These are phyloP conservation scores for Acanthurus lineatus DNA, from an alignment of 2,797 vertebrate species.

Conservation along the genomic window DNA sequence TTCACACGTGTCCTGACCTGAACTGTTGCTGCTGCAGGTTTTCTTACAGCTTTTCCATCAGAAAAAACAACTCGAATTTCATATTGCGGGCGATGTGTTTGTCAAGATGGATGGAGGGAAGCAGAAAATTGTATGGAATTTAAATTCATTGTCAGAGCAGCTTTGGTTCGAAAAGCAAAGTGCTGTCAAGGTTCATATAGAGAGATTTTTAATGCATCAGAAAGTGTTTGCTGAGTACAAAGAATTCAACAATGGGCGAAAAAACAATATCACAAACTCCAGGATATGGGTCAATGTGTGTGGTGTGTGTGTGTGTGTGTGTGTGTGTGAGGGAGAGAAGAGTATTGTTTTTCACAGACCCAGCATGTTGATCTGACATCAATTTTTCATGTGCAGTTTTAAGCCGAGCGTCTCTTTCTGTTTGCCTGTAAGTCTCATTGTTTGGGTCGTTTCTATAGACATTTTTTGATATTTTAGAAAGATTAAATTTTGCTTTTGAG, in stretches of 20 bases:
- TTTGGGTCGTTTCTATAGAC: not conserved
- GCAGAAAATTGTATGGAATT: not conserved
- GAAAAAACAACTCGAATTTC: not conserved
- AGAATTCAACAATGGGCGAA: not conserved
- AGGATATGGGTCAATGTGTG: conserved; percentile 52
- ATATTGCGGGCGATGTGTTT: not conserved
- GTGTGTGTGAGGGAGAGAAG: conserved; percentile 2
- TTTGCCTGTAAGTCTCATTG: conserved; percentile 19
- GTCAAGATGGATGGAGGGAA: not conserved
- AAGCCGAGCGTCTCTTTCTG: conserved; percentile 18
- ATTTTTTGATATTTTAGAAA: not conserved
- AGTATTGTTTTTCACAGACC: conserved; percentile 49
- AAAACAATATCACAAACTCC: conserved; percentile 23
- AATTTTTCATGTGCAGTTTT: conserved; percentile 58
- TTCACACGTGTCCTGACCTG: conserved; percentile 15
- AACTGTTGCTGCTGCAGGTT: conserved; percentile 12
- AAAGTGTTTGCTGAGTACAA: not conserved
- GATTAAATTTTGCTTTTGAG: not conserved
- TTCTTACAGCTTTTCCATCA: not conserved
- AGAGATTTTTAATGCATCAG: not conserved
- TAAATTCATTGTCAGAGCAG: not conserved
- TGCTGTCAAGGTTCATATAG: not conserved
- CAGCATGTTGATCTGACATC: conserved; percentile 26
- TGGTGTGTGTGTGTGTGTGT: conserved; percentile 21
- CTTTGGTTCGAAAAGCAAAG: not conserved